These are phyloP conservation scores for Megaceryle torquata DNA, from an alignment of 2,113 vertebrate species.

Conservation along the genomic window DNA sequence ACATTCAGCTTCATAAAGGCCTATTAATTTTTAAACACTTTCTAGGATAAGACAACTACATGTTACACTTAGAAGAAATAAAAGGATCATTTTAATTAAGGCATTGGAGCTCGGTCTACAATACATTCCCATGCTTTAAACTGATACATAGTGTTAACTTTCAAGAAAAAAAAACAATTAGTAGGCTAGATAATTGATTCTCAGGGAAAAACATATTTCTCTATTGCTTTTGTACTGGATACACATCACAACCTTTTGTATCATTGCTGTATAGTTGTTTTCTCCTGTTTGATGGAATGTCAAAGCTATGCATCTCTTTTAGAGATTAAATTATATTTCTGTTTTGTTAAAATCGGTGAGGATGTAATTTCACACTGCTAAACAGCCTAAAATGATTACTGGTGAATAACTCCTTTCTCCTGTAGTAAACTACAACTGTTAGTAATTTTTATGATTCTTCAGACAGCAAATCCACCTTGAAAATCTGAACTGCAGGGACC, in stretches of 20 bases:
- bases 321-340: not conserved
- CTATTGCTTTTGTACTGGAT: not conserved
- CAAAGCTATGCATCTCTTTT: not conserved
- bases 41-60: not conserved
- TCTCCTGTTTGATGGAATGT: not conserved
- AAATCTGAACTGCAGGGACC: not conserved
- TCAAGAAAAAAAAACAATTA: not conserved
- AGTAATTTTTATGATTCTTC: not conserved
- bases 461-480: not conserved
- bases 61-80: not conserved
- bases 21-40: not conserved
- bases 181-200: not conserved
- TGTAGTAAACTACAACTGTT: not conserved
- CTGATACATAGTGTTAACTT: not conserved
- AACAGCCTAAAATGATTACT: not conserved
- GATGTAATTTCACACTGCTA: not conserved
- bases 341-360: not conserved
- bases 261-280: not conserved
- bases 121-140: not conserved
- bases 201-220: not conserved
- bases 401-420: not conserved
- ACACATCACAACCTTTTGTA: not conserved
- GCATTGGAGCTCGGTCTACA: not conserved
- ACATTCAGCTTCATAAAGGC: not conserved
- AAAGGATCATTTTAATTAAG: not conserved